A percentile compares a stretch with the other conserved stretches of the same genome.
phyloP scores from a whole-genome alignment of 2,888 invertebrate genomes.

The Dynastes tityus region DNA sequence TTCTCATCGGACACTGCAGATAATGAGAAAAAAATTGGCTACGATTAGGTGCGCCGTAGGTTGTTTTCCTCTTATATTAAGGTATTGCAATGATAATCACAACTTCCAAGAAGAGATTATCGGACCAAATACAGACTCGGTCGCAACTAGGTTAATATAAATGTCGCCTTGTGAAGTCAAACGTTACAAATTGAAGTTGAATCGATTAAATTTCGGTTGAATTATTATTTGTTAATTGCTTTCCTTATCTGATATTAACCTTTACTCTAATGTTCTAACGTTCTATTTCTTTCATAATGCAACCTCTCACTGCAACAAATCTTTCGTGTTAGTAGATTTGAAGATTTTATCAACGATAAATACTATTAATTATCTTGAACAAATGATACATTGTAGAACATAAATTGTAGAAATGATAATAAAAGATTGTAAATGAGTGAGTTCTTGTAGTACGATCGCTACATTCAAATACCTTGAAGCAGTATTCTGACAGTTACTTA shows the following conservation, averaged over 20 bases:
- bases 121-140: not conserved
- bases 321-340: not conserved
- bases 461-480: too few species aligned
- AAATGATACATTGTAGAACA: too few species aligned
- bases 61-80: not conserved
- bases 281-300: not conserved
- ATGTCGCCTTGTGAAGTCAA: not conserved
- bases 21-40: conserved; percentile 15
- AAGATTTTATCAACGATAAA: too few species aligned
- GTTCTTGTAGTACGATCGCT: too few species aligned
- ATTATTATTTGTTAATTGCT: not conserved
- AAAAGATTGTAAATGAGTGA: too few species aligned
- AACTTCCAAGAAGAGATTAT: conserved; percentile 22
- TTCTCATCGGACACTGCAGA: not conserved
- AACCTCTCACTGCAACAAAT: not conserved
- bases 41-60: conserved; percentile 11
- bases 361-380: too few species aligned
- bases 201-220: conserved; percentile 6
- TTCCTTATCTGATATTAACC: not conserved
- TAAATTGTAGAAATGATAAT: too few species aligned
- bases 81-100: conserved; percentile 1
- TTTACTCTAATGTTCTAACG: not conserved
- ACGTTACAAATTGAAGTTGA: conserved; percentile 5
- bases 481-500: too few species aligned
- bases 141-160: conserved; percentile 11